Conservation (phyloP, 2,888 invertebrate species). For the Theretra japonica region DNA sequence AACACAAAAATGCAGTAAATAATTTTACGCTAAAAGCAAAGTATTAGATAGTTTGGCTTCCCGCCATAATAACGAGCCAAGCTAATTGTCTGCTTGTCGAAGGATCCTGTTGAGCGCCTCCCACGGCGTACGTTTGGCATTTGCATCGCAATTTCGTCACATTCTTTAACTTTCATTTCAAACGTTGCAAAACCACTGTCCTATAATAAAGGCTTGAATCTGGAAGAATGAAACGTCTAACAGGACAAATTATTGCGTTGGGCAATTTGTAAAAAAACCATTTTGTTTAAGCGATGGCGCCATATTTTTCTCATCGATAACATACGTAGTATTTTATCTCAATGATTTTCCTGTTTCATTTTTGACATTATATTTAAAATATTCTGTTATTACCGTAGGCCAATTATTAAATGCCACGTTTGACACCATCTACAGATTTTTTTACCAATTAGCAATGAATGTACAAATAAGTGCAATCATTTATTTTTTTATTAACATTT, state of each 20-base stretch:
- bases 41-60: slow-evolving; percentile 14
- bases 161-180: slow-evolving; percentile 33
- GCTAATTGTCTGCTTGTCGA: slow-evolving; percentile 16
- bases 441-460: neutral
- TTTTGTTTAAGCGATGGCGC: too few relatives aligned
- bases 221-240: neutral
- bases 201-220: slow-evolving; percentile 23
- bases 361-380: too few relatives aligned
- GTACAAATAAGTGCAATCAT: neutral
- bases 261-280: too few relatives aligned
- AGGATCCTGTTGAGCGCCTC: slow-evolving; percentile 22
- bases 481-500: neutral
- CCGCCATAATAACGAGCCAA: neutral
- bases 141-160: slow-evolving; percentile 14
- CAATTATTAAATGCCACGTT: neutral
- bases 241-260: neutral
- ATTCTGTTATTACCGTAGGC: too few relatives aligned
- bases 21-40: neutral
- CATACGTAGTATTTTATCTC: too few relatives aligned
- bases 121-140: slow-evolving; percentile 6
- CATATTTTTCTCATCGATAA: too few relatives aligned
- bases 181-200: slow-evolving; percentile 46
- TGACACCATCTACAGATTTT: neutral
- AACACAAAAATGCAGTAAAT: slow-evolving; percentile 18
- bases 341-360: too few relatives aligned